Percentiles rank a stretch among this genome's conserved stretches.
These are phyloP conservation scores for Himalopsyche tibetana DNA, from an alignment of 2,888 invertebrate species.

Conservation along the genomic window DNA sequence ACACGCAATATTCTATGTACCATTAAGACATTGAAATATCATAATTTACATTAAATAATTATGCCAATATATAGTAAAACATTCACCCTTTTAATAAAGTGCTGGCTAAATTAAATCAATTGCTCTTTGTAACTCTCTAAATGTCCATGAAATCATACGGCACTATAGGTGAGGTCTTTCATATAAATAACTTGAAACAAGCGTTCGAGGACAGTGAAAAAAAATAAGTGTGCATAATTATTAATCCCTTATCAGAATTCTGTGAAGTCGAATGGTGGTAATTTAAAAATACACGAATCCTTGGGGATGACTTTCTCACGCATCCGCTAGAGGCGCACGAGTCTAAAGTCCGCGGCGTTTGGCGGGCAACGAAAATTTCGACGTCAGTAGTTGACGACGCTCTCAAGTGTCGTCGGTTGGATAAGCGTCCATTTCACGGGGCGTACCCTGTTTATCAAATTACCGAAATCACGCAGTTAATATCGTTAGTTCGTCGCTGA, in stretches of 20 bases:
- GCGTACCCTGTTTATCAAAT: not conserved
- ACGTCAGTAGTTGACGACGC: constrained; percentile 28
- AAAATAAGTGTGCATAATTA: not conserved
- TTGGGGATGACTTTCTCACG: constrained; percentile 8
- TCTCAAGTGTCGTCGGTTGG: not conserved
- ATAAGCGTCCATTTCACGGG: not conserved
- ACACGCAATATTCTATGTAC: too few species aligned
- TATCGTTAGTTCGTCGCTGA: not conserved
- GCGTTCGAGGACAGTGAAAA: not conserved
- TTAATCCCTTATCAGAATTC: not conserved
- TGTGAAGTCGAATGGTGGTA: not conserved
- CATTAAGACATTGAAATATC: too few species aligned
- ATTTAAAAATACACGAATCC: not conserved
- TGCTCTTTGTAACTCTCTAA: too few species aligned
- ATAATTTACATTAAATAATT: too few species aligned
- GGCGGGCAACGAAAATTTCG: constrained; percentile 4
- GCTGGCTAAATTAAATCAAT: too few species aligned
- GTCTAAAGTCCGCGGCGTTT: not conserved
- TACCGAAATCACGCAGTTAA: not conserved
- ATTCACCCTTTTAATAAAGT: too few species aligned
- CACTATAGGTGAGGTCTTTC: not conserved
- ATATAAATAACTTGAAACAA: constrained; percentile 18
- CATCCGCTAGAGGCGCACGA: not conserved
- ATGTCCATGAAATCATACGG: too few species aligned
- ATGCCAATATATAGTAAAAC: too few species aligned